Evolutionary conservation across 2,113 vertebrate species (phyloP).

Genomic region (Labrus mixtus): DNA sequence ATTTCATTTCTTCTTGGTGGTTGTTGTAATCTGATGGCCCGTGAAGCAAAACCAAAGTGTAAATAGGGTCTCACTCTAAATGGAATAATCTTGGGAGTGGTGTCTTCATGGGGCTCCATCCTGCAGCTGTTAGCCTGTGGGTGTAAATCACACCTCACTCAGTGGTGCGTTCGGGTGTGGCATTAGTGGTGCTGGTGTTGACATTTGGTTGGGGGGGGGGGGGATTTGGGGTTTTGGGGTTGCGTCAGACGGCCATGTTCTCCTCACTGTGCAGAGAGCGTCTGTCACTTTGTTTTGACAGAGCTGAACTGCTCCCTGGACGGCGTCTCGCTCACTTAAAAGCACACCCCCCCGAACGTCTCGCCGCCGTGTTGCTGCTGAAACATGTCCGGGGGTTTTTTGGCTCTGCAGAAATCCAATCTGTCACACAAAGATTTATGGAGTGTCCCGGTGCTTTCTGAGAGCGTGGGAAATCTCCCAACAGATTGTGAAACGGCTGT

Average conservation of each 20-base stretch:
- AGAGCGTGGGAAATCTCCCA: conserved; percentile 43
- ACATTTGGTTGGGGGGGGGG: conserved; percentile 29
- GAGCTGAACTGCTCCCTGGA: conserved; percentile 50
- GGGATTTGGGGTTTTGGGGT: conserved; percentile 6
- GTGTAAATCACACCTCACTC: conserved; percentile 43
- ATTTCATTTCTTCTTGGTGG: neutral
- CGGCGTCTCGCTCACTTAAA: conserved; percentile 40
- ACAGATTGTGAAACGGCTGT: conserved; percentile 21
- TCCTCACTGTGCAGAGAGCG: conserved; percentile 20
- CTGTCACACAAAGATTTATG: conserved; percentile 43
- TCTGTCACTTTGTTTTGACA: conserved; percentile 67
- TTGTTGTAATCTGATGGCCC: neutral
- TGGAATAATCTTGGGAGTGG: conserved; percentile 13
- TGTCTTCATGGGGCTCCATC: conserved; percentile 9
- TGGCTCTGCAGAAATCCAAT: conserved; percentile 6
- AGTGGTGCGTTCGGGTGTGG: conserved; percentile 47
- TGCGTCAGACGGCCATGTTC: conserved; percentile 13
- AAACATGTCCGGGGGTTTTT: conserved; percentile 40
- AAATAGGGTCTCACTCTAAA: neutral
- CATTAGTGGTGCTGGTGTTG: conserved; percentile 31
- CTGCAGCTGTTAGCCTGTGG: conserved; percentile 28
- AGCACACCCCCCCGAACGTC: conserved; percentile 17
- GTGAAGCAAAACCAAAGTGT: neutral
- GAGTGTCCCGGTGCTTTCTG: conserved; percentile 5
- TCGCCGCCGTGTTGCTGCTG: conserved; percentile 8